Base-by-base conservation (phyloP, 1,140 invertebrate species). In the Halictus rubicundus region DNA sequence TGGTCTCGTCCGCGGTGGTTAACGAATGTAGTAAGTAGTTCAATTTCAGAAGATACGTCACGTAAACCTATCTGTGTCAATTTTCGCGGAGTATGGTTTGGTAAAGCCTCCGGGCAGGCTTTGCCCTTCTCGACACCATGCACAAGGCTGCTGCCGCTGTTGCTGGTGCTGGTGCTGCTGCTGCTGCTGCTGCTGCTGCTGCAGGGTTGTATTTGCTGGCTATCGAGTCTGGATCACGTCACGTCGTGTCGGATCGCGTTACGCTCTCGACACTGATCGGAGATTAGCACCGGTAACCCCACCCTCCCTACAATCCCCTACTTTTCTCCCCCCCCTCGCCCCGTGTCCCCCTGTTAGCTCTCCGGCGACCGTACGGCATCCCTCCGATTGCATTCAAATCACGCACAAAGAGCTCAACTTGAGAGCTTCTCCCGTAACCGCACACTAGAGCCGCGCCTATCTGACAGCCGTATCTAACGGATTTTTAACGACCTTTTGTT, bases 401-500 rank as follows among this genome's bases (percentile, higher is more conserved):
- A 91, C 91, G 90, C 90, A 92, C 91, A 92, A 92, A 90, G 91
- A 91, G 89, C 87, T 89, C 89, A 89, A 88, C 86, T 86, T 70
- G 87, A 88, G 85, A 88, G 82, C 83, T 85, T 78, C 75, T 89
- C 87, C 78, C 72, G 84, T 84, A 88, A 89, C 74, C 87, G 80
- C 87, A 82, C 84, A 84, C 83, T 83, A 81, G 84, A 84, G 83
- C 84, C 84, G 78, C 76, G 76, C 84, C 79, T 92, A 92, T 92
- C 91, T 92, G 91, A 90, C 91, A 89, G 83, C 80, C 89, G 87
- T 86, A 92, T 92, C 91, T 92, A 91, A 92, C 91, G 91, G 90
- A 92, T 91, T 92, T 92, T 92, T 91, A 92, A 92, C 91, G 91
- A 92, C 89, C 90, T 91, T 92, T 92, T 92, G 91, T 92, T 91